Evolutionary conservation across 2,797 vertebrate species (phyloP).

Genomic region (Clamator glandarius): DNA sequence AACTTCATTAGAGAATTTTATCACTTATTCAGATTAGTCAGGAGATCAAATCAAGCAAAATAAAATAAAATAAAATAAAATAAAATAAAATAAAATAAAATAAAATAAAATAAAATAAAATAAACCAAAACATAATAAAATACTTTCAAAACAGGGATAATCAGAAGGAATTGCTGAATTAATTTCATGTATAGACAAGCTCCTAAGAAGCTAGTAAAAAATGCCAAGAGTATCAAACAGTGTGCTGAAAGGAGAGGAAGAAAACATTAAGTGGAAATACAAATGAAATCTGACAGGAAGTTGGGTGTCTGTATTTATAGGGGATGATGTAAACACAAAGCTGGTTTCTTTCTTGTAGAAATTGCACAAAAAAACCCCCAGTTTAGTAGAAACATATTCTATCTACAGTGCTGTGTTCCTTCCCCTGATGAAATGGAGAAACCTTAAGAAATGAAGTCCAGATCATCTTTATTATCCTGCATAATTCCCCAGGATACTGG

Average conservation of each 20-base stretch:
- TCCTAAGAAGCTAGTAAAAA: background rate
- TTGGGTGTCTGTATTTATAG: slow-evolving; percentile 27
- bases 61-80: too few relatives aligned
- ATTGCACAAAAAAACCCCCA: background rate
- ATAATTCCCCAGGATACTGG: background rate
- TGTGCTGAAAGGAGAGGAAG: background rate
- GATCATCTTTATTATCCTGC: background rate
- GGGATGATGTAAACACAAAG: slow-evolving; percentile 6
- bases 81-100: too few relatives aligned
- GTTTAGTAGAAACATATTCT: background rate
- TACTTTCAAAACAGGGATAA: background rate
- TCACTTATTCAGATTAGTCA: background rate
- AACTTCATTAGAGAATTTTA: background rate
- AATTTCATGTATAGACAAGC: background rate
- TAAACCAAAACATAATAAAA: background rate
- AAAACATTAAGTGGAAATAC: background rate
- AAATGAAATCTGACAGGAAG: slow-evolving; percentile 31
- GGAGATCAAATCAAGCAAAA: background rate
- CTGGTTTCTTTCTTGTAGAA: background rate
- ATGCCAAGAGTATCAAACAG: background rate
- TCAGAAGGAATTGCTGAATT: background rate
- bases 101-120: too few relatives aligned
- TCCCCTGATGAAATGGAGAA: background rate
- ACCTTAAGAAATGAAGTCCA: background rate
- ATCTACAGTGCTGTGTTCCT: background rate